Evolutionary conservation across 2,797 vertebrate species (phyloP), one percentile per base, ranked within the genome.

Genomic region (Peromyscus eremicus): DNA sequence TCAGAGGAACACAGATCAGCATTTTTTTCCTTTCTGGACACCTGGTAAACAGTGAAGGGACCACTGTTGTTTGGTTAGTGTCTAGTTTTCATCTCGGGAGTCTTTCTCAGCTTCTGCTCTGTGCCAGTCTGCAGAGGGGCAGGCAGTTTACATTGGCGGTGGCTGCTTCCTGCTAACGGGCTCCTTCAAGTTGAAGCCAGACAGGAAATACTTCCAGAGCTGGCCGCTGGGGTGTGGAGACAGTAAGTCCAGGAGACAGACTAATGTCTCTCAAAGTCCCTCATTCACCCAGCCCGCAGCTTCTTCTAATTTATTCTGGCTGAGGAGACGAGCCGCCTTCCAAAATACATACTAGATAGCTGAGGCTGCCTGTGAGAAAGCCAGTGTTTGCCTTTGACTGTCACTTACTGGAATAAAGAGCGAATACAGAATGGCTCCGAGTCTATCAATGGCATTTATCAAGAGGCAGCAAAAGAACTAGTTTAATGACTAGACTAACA

Each of bases 161-260:
- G 16, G 40, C 34, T 23, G 27, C 19, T 68, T 75, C 91, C 84
- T 60, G 40, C 43, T 83, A 79, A 94, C 27, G 34, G 64, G 32
- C 76, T 97, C 86, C 91, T 97, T 95, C 68, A 95, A 96, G 57
- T 82, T 83, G 92, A 94, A 97, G 97, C 82, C 95, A 97, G 97
- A 96, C 97, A 97, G 97, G 96, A 97, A 98, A 68, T 43, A 17
- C 57, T 92, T 64, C 19, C 81, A 94, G 96, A 71, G 76, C 43
- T 23, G 79, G 92, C 77, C 34, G 13, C 49, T 82, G 84, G 25
- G 57, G 4, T 89, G 52, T 94, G 96, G 89, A 91, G 97, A 95
- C 95, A 68, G 71, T 21, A 75, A 92, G 94, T 88, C 96, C 95
- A 81, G 94, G 93, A 87, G 73, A 91, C 86, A 16, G 92, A 11